Base-by-base conservation (phyloP, 2,113 vertebrate species). In the Channa argus region DNA sequence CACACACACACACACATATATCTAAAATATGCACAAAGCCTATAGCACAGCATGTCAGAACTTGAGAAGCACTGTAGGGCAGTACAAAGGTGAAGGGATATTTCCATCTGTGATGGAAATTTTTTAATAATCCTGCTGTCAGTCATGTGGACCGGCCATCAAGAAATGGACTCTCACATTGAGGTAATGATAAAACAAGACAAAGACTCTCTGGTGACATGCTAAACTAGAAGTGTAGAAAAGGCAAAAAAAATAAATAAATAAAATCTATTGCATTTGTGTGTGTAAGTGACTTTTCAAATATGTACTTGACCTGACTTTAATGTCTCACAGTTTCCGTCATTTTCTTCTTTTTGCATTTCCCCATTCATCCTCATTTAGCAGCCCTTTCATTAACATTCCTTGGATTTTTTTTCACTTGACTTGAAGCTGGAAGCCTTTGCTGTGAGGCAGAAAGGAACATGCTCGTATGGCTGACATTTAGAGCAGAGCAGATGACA, bases 381-480 rank as follows among this genome's bases (percentile, higher is more conserved):
- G 74, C 61, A 70, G 76, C 49, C 74, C 77, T 85, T 85, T 85
- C 71, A 85, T 85, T 88, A 73, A 76, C 78, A 91, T 89, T 88
- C 86, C 70, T 79, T 4, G 9, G 33, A 84, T 86, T 88, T 75
- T 74, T 45, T 83, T 83, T 52, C 36, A 59, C 6, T 2, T 50
- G 59, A 69, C 80, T 71, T 74, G 59, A 66, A 71, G 69, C 63
- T 74, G 74, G 79, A 76, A 59, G n/a, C 58, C 11, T 68, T 84
- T 51, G 6, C 71, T 56, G 14, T 56, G 14, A 14, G 33, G 15
- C 80, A 34, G 60, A 75, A 36, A 62, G 72, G 12, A 70, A 66
- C 55, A 51, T 24, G 53, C 41, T 74, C 65, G n/a, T 54, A 63
- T 62, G 85, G 79, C 64, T 63, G 52, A 84, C 79, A 85, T 72